Conservation (phyloP, 2,113 vertebrate species). For the Ochotona princeps region DNA sequence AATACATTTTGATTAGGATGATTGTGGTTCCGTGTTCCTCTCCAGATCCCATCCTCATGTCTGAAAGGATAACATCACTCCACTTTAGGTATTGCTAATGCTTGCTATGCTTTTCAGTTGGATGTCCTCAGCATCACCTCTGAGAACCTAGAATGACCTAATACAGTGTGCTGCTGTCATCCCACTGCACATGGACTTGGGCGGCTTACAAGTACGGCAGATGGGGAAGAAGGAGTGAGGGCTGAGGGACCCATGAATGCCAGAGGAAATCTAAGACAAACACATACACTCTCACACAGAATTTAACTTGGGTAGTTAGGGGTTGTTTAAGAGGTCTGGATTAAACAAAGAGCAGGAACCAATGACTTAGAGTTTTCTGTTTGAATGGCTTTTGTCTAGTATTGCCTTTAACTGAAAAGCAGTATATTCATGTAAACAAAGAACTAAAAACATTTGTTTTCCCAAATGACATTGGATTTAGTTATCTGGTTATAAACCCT, state of each 20-base stretch:
- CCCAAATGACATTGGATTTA: not conserved
- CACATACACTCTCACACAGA: not conserved
- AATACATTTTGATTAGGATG: not conserved
- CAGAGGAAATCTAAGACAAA: not conserved
- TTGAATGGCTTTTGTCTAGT: not conserved
- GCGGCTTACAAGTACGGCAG: not conserved
- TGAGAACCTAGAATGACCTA: not conserved
- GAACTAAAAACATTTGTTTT: slow-evolving; percentile 3
- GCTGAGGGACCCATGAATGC: not conserved
- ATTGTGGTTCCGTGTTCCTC: not conserved
- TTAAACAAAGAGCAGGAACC: not conserved
- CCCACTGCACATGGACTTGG: not conserved
- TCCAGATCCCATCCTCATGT: not conserved
- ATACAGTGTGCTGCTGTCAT: not conserved
- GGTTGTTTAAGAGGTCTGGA: not conserved
- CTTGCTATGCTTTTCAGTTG: not conserved
- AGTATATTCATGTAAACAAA: not conserved
- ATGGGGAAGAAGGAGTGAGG: not conserved
- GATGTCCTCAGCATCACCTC: not conserved
- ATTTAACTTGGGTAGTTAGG: not conserved
- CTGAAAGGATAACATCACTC: not conserved
- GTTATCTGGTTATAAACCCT: not conserved
- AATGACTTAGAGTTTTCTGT: not conserved
- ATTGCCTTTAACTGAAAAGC: not conserved
- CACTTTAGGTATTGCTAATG: not conserved